Evolutionary conservation across 2,113 vertebrate genomes (phyloP).

Genomic region (Alces alces): DNA sequence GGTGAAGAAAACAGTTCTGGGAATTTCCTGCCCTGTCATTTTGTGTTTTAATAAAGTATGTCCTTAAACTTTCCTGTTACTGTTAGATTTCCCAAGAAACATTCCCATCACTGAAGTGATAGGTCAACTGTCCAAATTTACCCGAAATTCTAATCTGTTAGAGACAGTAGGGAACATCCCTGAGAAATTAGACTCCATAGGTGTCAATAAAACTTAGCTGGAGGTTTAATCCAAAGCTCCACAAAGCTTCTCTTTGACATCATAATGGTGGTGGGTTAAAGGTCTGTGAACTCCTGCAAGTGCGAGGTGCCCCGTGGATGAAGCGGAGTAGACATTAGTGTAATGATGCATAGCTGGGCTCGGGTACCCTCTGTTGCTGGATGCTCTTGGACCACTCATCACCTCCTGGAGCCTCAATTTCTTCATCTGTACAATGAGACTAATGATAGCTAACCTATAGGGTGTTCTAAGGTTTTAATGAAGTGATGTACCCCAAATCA

Average conservation of each 20-base stretch:
- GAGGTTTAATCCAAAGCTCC: background rate
- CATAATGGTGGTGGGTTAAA: background rate
- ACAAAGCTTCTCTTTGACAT: background rate
- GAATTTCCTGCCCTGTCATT: background rate
- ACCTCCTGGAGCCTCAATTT: too few species aligned
- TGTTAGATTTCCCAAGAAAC: conserved; percentile 8
- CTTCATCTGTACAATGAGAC: background rate
- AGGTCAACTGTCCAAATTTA: background rate
- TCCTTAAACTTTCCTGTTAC: conserved; percentile 1
- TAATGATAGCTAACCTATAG: background rate
- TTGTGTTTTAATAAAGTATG: background rate
- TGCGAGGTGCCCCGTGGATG: fast-evolving
- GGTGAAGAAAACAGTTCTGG: background rate
- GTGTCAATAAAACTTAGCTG: background rate
- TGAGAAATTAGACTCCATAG: background rate
- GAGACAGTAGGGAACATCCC: background rate
- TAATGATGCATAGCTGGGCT: fast-evolving
- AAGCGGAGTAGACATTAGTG: background rate
- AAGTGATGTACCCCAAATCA: background rate
- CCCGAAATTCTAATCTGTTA: background rate
- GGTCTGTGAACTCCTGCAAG: background rate
- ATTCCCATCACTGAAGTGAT: background rate
- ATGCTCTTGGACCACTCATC: too few species aligned
- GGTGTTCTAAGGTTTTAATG: background rate
- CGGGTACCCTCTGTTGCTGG: too few species aligned